Conservation (phyloP, 2,113 vertebrate genomes). For the Dasyornis broadbenti region DNA sequence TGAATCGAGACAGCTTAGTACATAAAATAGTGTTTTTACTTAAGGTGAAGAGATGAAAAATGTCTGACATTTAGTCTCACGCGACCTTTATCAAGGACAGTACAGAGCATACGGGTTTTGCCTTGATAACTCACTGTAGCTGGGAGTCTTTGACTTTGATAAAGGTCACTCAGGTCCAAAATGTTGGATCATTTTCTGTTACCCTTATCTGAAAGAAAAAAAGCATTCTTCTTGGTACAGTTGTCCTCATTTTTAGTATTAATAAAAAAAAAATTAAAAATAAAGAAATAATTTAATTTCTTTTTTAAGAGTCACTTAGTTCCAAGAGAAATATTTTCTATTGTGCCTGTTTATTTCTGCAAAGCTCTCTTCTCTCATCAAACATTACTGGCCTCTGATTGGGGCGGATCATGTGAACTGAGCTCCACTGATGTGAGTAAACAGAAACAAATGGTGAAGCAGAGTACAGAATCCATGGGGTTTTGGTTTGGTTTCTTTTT, state of each 20-base stretch:
- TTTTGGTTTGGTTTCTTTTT: too few relatives aligned
- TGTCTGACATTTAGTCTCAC: conserved; percentile 57
- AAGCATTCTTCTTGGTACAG: background rate
- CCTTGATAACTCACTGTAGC: conserved; percentile 24
- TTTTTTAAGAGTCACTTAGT: background rate
- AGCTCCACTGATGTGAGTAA: conserved; percentile 15
- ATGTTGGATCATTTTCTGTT: conserved; percentile 32
- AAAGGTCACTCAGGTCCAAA: conserved; percentile 62
- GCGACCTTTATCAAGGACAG: conserved; percentile 58
- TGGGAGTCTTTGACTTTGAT: conserved; percentile 47
- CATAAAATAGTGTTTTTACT: conserved; percentile 43
- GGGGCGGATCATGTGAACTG: background rate
- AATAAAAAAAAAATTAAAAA: background rate
- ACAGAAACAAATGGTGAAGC: conserved; percentile 45
- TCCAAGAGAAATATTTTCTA: conserved; percentile 4
- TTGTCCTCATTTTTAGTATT: background rate
- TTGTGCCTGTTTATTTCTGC: background rate
- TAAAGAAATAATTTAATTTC: background rate
- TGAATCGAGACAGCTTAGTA: conserved; percentile 45
- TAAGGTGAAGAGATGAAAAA: conserved; percentile 51
- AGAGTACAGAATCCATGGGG: background rate
- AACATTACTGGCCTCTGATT: background rate
- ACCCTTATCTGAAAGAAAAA: conserved; percentile 20
- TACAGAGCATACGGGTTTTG: conserved; percentile 4
- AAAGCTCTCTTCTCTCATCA: background rate